Evolutionary conservation across 2,113 vertebrate species (phyloP).

Genomic region (Cichladusa arquata): DNA sequence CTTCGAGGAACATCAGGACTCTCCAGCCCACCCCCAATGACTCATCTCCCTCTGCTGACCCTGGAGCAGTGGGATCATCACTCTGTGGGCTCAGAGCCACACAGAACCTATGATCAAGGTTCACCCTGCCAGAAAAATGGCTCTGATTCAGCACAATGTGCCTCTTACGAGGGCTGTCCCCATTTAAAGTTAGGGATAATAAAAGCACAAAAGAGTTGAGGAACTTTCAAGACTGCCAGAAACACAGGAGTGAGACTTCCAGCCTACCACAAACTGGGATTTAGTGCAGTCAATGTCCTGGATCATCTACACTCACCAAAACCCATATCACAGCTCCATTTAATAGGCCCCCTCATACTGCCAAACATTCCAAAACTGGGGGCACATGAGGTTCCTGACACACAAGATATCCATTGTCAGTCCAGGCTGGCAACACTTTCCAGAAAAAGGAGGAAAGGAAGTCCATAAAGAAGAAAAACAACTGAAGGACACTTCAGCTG

Average conservation of each 20-base stretch:
- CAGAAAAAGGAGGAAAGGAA: neutral
- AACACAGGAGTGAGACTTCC: neutral
- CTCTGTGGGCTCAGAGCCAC: neutral
- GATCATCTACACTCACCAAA: neutral
- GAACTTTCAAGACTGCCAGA: neutral
- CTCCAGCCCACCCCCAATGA: neutral
- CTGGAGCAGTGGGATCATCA: neutral
- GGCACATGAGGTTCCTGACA: fast-evolving
- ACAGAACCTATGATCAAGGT: neutral
- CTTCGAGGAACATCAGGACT: neutral
- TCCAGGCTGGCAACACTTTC: neutral
- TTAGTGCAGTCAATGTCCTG: neutral
- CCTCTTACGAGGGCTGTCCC: neutral
- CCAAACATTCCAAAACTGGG: neutral
- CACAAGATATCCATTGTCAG: neutral
- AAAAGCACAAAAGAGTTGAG: neutral
- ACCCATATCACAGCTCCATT: neutral
- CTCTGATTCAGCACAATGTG: neutral
- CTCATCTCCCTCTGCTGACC: neutral
- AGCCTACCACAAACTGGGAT: neutral
- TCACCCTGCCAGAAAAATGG: neutral
- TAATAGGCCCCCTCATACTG: neutral
- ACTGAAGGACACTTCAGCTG: neutral
- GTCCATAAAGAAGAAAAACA: neutral
- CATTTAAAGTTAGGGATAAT: neutral